These are phyloP conservation scores for Enteromius thamalakanensis DNA, from an alignment of 2,797 vertebrate species.

Conservation along the genomic window DNA sequence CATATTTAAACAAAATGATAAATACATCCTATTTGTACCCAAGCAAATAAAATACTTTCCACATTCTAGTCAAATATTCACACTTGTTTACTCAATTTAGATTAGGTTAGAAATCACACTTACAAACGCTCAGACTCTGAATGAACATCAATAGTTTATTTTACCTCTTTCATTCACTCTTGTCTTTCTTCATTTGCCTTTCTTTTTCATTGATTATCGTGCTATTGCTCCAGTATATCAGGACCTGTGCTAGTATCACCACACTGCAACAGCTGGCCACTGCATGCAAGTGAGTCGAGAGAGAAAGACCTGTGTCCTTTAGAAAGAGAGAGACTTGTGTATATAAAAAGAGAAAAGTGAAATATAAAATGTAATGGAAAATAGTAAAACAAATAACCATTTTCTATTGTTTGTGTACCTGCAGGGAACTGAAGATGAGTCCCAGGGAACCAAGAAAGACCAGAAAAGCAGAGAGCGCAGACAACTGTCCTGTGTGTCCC, in stretches of 20 bases:
- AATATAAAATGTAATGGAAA: neutral
- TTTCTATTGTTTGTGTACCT: conserved; percentile 69
- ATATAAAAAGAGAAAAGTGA: neutral
- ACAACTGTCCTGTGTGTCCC: conserved; percentile 83
- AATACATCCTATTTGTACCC: neutral
- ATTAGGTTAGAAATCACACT: no score
- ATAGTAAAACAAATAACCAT: neutral
- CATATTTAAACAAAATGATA: neutral
- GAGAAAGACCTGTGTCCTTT: conserved; percentile 77
- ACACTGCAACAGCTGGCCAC: conserved; percentile 78
- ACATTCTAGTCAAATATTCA: neutral
- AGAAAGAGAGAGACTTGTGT: conserved; percentile 25
- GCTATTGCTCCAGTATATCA: conserved; percentile 70
- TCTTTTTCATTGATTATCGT: conserved; percentile 67
- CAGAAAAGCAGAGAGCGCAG: conserved; percentile 76
- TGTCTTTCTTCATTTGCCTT: conserved; percentile 59
- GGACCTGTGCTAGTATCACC: conserved; percentile 79
- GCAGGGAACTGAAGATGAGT: conserved; percentile 75
- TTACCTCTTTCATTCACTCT: conserved; percentile 67
- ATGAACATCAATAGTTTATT: neutral
- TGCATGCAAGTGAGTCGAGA: conserved; percentile 70
- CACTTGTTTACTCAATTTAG: neutral
- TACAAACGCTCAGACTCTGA: neutral
- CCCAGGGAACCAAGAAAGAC: conserved; percentile 78
- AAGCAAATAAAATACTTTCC: neutral